These are phyloP conservation scores for Eulacestoma nigropectus DNA, from an alignment of 2,113 vertebrate species.

Conservation along the genomic window DNA sequence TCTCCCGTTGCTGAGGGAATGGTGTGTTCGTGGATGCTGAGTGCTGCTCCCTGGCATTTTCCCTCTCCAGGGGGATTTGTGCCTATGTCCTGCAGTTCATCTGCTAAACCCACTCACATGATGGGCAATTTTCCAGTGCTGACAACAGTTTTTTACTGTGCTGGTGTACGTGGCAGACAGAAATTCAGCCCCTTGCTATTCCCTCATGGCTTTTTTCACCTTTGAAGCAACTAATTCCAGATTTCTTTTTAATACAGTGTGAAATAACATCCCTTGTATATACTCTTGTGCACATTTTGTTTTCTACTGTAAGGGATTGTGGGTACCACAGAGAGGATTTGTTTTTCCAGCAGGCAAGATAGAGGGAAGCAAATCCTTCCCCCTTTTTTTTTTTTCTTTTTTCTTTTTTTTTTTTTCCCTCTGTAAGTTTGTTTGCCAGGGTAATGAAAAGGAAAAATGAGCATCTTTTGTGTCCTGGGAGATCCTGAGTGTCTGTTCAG, in stretches of 20 bases:
- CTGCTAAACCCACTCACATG: background rate
- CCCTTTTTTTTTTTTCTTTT: background rate
- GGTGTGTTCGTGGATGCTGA: rapidly evolving
- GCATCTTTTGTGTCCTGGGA: background rate
- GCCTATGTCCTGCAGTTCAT: background rate
- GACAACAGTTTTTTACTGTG: background rate
- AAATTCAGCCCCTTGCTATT: background rate
- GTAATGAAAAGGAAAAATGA: background rate
- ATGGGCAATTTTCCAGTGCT: background rate
- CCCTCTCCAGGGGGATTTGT: background rate
- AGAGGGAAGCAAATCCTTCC: background rate
- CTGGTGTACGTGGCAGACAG: background rate
- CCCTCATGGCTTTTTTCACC: background rate
- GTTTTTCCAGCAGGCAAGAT: background rate
- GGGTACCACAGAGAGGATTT: background rate
- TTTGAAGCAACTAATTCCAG: background rate
- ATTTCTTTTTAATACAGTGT: background rate
- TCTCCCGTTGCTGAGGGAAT: background rate
- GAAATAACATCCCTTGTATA: background rate
- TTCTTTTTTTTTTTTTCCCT: too few species aligned
- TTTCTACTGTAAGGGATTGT: background rate
- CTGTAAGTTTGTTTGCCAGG: background rate
- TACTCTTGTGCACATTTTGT: background rate
- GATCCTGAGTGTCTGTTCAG: rapidly evolving
- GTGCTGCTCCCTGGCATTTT: background rate